Percentiles rank a stretch among this genome's conserved stretches.
Conservation (phyloP, 1,140 invertebrate species). For the Coenobita brevimanus region DNA sequence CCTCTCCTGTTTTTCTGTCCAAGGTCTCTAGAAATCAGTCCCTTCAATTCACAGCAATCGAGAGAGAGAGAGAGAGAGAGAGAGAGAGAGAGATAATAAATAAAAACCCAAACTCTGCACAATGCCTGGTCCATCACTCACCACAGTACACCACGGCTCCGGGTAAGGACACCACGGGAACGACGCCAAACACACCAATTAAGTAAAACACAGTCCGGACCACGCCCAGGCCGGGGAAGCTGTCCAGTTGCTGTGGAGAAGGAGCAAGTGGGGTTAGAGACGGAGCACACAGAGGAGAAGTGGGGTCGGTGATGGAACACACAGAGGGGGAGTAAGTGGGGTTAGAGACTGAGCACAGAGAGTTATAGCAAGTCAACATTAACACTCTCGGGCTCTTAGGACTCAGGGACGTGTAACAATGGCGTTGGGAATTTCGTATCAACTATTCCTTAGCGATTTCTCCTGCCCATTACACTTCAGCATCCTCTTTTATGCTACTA, state of each 20-base stretch:
- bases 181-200: constrained; percentile 35
- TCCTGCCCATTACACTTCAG: no score
- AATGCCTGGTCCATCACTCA: not conserved
- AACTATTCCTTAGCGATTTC: no score
- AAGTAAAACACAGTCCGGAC: constrained; percentile 21
- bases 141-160: constrained; percentile 43
- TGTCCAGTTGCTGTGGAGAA: not conserved
- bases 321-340: no score
- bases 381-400: no score
- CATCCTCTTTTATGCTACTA: no score
- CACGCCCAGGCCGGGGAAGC: not conserved
- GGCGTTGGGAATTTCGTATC: no score
- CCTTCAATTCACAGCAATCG: not conserved
- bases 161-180: constrained; percentile 28
- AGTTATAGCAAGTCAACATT: no score
- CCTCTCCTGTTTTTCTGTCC: no score
- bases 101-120: not conserved
- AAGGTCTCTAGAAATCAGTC: no score
- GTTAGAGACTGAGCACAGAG: no score
- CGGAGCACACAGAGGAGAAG: not conserved
- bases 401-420: no score
- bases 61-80: not conserved
- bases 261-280: not conserved
- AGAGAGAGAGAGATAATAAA: not conserved
- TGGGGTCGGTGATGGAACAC: no score